phyloP scores from a whole-genome alignment of 2,113 vertebrate genomes.

The Parus major region DNA sequence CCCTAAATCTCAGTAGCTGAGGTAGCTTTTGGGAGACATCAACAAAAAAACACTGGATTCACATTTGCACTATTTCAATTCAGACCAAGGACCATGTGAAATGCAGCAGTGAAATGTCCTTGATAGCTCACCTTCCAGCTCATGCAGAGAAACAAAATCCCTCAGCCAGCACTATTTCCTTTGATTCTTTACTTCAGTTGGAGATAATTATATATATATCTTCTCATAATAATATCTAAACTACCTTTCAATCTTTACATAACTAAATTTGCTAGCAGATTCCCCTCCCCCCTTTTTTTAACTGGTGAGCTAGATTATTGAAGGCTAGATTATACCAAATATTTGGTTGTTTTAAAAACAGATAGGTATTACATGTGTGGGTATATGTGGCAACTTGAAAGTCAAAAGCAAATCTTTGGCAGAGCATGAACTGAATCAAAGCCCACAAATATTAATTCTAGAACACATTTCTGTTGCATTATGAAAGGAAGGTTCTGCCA shows the following conservation, averaged over 20 bases:
- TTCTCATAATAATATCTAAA: background rate
- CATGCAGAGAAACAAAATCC: background rate
- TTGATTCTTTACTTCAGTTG: background rate
- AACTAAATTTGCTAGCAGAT: background rate
- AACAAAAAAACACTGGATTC: background rate
- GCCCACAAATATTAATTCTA: background rate
- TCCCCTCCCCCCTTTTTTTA: background rate
- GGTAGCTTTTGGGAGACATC: background rate
- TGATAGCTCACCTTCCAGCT: background rate
- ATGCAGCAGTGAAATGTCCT: background rate
- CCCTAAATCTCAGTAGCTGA: background rate
- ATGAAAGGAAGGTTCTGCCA: background rate
- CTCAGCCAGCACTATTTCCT: background rate
- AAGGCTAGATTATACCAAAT: background rate
- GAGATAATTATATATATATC: background rate
- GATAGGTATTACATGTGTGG: background rate
- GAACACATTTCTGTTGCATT: background rate
- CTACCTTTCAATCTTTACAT: background rate
- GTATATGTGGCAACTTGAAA: background rate
- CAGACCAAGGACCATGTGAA: background rate
- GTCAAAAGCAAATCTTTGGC: background rate
- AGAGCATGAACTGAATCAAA: background rate
- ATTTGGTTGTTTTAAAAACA: background rate
- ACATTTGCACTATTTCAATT: background rate
- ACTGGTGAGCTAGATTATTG: background rate